Evolutionary conservation across 2,888 invertebrate genomes (phyloP).

Genomic region (Diplolepis rosae): DNA sequence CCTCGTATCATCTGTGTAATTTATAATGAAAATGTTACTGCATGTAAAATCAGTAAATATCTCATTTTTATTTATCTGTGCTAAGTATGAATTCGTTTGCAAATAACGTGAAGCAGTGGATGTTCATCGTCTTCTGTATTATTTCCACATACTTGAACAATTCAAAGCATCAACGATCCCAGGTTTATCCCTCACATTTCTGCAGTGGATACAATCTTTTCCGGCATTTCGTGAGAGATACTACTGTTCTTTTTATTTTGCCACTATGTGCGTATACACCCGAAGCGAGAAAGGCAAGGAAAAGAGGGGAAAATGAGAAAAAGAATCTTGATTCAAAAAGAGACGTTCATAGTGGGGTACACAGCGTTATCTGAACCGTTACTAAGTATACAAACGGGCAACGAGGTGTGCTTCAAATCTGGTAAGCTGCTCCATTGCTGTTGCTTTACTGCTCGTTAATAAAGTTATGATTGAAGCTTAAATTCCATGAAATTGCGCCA

Average conservation of each 20-base stretch:
- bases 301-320: slow-evolving; percentile 36
- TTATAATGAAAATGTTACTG: neutral
- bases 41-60: neutral
- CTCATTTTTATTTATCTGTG: neutral
- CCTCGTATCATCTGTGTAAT: too few species aligned
- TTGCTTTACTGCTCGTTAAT: slow-evolving; percentile 61
- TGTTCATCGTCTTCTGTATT: neutral
- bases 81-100: neutral
- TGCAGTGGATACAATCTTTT: slow-evolving; percentile 34
- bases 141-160: slow-evolving; percentile 28
- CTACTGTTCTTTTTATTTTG: slow-evolving; percentile 33
- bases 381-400: slow-evolving; percentile 64
- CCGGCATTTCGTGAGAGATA: slow-evolving; percentile 38
- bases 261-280: slow-evolving; percentile 24
- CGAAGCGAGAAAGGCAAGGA: slow-evolving; percentile 32
- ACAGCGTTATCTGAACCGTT: slow-evolving; percentile 57
- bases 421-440: slow-evolving; percentile 30
- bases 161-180: slow-evolving; percentile 30
- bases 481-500: slow-evolving; percentile 67
- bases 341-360: slow-evolving; percentile 43
- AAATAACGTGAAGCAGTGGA: slow-evolving; percentile 2
- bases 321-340: slow-evolving; percentile 48
- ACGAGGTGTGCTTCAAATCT: slow-evolving; percentile 36
- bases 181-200: slow-evolving; percentile 26
- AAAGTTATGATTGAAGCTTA: slow-evolving; percentile 70